Evolutionary conservation across 2,888 invertebrate genomes (phyloP), one percentile per base, ranked within the genome.

Genomic region (Synergus laeviventris): DNA sequence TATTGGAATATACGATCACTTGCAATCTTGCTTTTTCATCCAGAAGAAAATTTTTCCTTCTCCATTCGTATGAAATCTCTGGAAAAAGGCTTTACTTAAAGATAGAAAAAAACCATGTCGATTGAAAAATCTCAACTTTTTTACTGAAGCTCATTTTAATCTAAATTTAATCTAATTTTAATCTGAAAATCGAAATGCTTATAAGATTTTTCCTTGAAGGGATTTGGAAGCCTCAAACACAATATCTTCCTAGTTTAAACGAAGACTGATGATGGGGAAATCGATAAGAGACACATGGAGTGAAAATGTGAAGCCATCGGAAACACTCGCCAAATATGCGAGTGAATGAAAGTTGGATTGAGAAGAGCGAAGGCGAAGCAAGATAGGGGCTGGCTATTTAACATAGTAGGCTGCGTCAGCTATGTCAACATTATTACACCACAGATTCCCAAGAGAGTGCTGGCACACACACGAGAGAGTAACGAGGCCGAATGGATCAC

Each of bases 341-440:
- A 79, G 74, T 73, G 76, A 76, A 80, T 73, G 70, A 74, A 81
- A 78, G 74, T 73, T 78, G 77, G 76, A 49, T 36, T n/a, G 31
- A 39, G 74, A 79, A 75, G 77, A 74, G 66, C 59, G 73, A 77
- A 78, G 18, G 8, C n/a, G 62, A 77, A 80, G 82, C 76, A 82
- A 79, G 80, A 80, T 81, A 76, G 79, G 78, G 82, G 80, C 73
- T 78, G 81, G 81, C 86, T 86, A 85, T 88, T 87, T 86, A n/a
- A n/a, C n/a, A n/a, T n/a, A 86, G 87, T 84, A 82, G 83, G 80
- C 83, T 74, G 83, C 81, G 83, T 81, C 81, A 85, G 82, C 88
- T 89, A 84, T 88, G 89, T 88, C 88, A 88, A 88, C 88, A 86
- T 88, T 88, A 88, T 88, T 88, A 89, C 87, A 87, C 86, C 85